Conservation (phyloP, 2,888 invertebrate genomes). For the Orchesella flavescens region DNA sequence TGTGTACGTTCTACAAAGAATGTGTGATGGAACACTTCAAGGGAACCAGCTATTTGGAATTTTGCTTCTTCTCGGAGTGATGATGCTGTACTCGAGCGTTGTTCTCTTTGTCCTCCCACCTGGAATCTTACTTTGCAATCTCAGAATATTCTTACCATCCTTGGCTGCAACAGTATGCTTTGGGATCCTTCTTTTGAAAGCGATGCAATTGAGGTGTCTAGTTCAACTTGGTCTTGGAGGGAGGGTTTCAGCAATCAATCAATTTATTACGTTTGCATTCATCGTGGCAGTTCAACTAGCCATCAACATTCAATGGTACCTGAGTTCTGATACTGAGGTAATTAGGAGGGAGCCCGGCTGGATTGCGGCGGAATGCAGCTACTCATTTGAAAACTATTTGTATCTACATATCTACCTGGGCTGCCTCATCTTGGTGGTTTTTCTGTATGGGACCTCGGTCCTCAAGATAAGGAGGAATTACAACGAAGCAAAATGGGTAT, state of each 20-base stretch:
- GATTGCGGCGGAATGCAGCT: slow-evolving; percentile 71
- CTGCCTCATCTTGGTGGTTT: slow-evolving; percentile 72
- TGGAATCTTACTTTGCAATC: slow-evolving; percentile 72
- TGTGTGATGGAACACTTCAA: slow-evolving; percentile 74
- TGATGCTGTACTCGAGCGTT: slow-evolving; percentile 73
- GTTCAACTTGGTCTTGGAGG: slow-evolving; percentile 74
- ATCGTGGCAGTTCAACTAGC: slow-evolving; percentile 73
- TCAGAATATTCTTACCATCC: slow-evolving; percentile 73
- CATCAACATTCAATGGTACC: slow-evolving; percentile 73
- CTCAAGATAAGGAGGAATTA: slow-evolving; percentile 73
- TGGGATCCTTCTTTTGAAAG: slow-evolving; percentile 74
- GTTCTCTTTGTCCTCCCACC: slow-evolving; percentile 73
- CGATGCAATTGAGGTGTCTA: slow-evolving; percentile 74
- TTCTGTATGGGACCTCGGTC: slow-evolving; percentile 73
- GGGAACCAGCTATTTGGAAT: slow-evolving; percentile 73
- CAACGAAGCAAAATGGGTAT: slow-evolving; percentile 73
- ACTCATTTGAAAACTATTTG: slow-evolving; percentile 72
- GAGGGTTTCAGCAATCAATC: slow-evolving; percentile 73
- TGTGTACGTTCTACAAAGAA: slow-evolving; percentile 73
- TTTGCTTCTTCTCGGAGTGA: slow-evolving; percentile 73
- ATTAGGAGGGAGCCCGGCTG: slow-evolving; percentile 41
- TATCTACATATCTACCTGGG: slow-evolving; percentile 73
- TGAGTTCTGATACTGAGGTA: slow-evolving; percentile 67
- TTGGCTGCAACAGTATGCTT: slow-evolving; percentile 73
- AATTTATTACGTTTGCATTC: slow-evolving; percentile 73